Conservation (phyloP, 2,888 invertebrate species). For the Brassicogethes aeneus region DNA sequence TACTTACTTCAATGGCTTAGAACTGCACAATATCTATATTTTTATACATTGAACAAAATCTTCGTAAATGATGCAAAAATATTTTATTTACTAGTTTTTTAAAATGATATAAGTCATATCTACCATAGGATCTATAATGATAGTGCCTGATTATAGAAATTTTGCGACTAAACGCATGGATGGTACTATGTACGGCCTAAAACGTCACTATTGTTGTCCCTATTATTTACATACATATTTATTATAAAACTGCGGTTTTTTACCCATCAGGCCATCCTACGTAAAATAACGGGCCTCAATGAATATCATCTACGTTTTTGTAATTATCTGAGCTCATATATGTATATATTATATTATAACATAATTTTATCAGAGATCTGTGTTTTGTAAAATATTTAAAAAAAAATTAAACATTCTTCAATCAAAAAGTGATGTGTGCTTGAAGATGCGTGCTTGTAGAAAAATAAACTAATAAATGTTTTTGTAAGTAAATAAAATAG, state of each 20-base stretch:
- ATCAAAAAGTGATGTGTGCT: constrained; percentile 35
- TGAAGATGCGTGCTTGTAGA: constrained; percentile 29
- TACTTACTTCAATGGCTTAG: constrained; percentile 38
- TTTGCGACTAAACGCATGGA: constrained; percentile 18
- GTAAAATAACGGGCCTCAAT: constrained; percentile 10
- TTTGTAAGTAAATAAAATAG: constrained; percentile 41
- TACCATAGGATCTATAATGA: constrained; percentile 35
- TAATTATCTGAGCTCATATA: constrained; percentile 35
- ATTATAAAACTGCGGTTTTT: constrained; percentile 7
- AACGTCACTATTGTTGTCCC: neutral
- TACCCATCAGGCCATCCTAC: constrained; percentile 9
- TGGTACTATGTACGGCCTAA: constrained; percentile 26
- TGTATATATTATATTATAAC: constrained; percentile 37
- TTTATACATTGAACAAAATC: constrained; percentile 43
- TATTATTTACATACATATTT: neutral
- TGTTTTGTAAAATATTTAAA: constrained; percentile 38
- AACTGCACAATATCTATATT: constrained; percentile 43
- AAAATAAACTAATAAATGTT: constrained; percentile 32
- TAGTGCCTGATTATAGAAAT: constrained; percentile 36
- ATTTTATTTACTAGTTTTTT: constrained; percentile 41
- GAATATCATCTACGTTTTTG: constrained; percentile 26
- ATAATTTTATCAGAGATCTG: constrained; percentile 38
- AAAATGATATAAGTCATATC: constrained; percentile 42
- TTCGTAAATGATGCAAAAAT: constrained; percentile 37
- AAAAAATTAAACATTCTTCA: constrained; percentile 25